Percentiles rank a stretch among this genome's conserved stretches.
These are phyloP conservation scores for Neoitamus cyanurus DNA, from an alignment of 2,888 invertebrate genomes.

Conservation along the genomic window DNA sequence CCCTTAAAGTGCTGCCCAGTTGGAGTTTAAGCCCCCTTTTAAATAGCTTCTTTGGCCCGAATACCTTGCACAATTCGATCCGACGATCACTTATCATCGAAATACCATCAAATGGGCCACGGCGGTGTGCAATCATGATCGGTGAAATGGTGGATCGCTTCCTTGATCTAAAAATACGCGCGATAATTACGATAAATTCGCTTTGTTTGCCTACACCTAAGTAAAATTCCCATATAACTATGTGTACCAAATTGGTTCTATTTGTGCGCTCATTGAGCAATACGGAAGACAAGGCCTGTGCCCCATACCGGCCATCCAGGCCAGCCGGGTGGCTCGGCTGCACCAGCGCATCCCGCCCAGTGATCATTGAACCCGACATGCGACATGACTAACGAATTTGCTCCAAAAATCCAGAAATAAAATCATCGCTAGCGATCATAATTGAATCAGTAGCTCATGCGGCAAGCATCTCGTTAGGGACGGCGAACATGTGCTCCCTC, in stretches of 20 bases:
- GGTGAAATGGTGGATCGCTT: neutral
- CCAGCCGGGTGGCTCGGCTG: neutral
- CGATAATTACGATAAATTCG: slow-evolving; percentile 28
- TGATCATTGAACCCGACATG: slow-evolving; percentile 33
- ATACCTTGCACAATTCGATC: neutral
- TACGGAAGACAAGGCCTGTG: slow-evolving; percentile 12
- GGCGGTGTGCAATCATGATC: neutral
- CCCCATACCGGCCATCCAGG: neutral
- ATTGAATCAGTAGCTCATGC: slow-evolving; percentile 21
- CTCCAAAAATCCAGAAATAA: slow-evolving; percentile 46
- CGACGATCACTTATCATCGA: neutral
- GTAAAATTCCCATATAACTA: slow-evolving; percentile 14
- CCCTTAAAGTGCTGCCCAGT: neutral
- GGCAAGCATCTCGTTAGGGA: neutral
- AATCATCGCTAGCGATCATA: slow-evolving; percentile 30
- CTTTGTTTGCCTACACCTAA: slow-evolving; percentile 25
- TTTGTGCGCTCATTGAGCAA: slow-evolving; percentile 29
- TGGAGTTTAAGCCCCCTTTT: neutral
- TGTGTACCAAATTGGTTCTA: slow-evolving; percentile 28
- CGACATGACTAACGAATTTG: slow-evolving; percentile 28
- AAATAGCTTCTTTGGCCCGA: neutral
- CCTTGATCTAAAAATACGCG: neutral
- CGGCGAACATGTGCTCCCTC: neutral
- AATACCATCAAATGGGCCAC: neutral
- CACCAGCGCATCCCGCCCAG: neutral